Conservation (phyloP, 35 echinoderm and acorn worm genomes). For the Ptychodera flava region DNA sequence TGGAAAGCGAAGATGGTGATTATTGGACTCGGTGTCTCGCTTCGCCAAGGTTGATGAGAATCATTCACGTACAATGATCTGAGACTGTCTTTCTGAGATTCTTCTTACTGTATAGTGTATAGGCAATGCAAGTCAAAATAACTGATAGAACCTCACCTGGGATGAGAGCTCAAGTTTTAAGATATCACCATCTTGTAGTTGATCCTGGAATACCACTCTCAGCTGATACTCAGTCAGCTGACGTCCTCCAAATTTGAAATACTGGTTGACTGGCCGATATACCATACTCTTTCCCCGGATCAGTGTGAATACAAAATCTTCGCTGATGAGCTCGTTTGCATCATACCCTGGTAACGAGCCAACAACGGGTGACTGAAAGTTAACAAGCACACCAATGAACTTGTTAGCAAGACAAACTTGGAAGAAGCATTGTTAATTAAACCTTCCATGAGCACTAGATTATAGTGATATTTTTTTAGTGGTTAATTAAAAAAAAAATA, state of each 20-base stretch:
- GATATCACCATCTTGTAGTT: not conserved
- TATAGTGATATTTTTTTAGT: not conserved
- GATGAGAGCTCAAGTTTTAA: not conserved
- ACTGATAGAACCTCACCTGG: not conserved
- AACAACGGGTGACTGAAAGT: not conserved
- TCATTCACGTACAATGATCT: no score
- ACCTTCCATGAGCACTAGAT: not conserved
- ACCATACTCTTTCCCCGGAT: not conserved
- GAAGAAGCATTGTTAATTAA: not conserved
- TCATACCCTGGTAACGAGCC: not conserved
- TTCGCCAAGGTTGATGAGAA: no score
- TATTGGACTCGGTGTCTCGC: no score
- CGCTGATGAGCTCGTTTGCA: not conserved
- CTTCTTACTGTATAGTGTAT: no score
- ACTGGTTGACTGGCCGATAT: not conserved
- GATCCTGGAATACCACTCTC: not conserved
- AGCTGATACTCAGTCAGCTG: not conserved
- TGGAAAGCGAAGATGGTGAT: not conserved
- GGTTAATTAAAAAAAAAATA: not conserved
- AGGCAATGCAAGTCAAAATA: not conserved
- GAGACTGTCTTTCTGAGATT: no score
- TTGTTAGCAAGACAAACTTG: no score
- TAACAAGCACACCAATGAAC: no score
- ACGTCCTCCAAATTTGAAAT: not conserved
- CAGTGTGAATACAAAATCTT: not conserved